Conservation (phyloP, 2,797 vertebrate genomes). For the Enteromius radiatus region DNA sequence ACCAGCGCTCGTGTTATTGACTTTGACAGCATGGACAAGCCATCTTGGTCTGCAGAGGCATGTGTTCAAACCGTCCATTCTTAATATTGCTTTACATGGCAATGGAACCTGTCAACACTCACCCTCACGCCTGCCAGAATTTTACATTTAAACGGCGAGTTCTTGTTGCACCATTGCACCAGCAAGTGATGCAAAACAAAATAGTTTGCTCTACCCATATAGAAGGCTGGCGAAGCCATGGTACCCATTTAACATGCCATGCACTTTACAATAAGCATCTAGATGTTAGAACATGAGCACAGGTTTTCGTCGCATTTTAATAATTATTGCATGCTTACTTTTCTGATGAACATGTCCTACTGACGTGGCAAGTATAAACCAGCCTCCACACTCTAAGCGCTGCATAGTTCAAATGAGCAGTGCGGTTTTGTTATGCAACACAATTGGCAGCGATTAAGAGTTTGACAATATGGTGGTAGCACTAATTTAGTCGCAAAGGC, state of each 20-base stretch:
- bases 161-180: constrained; percentile 47
- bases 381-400: too few relatives aligned
- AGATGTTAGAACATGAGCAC: not conserved
- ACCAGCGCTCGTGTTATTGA: constrained; percentile 49
- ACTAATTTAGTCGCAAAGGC: too few relatives aligned
- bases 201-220: constrained; percentile 43
- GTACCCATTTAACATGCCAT: constrained; percentile 34
- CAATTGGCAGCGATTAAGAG: too few relatives aligned
- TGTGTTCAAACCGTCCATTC: constrained; percentile 52
- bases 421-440: too few relatives aligned
- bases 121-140: constrained; percentile 49
- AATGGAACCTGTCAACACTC: constrained; percentile 56
- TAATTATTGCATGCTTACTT: too few relatives aligned
- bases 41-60: constrained; percentile 48
- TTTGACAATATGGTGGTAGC: too few relatives aligned
- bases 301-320: too few relatives aligned
- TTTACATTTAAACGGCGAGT: constrained; percentile 54
- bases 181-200: constrained; percentile 52
- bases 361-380: too few relatives aligned
- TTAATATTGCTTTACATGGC: constrained; percentile 59
- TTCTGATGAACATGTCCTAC: too few relatives aligned
- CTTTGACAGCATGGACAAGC: constrained; percentile 59
- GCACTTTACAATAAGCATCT: not conserved
- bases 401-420: too few relatives aligned
- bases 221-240: constrained; percentile 39